A percentile compares a stretch with the other conserved stretches of the same genome.
Evolutionary conservation across 2,888 invertebrate species (phyloP).

Genomic region (Sarcophaga rosellei): DNA sequence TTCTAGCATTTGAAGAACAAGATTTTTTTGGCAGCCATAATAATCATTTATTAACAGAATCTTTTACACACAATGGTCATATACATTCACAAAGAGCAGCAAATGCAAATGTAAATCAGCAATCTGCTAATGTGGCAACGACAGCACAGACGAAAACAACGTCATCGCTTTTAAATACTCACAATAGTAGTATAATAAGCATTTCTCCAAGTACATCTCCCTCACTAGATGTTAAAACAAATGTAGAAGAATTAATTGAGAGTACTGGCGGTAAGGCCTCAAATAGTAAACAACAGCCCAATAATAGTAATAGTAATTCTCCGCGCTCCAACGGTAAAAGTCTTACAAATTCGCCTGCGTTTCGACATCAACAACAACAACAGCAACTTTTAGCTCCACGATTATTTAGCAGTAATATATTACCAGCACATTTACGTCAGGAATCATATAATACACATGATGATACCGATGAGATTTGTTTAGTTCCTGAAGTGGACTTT

Average conservation of each 20-base stretch:
- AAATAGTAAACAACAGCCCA: constrained; percentile 68
- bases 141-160: constrained; percentile 37
- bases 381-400: constrained; percentile 49
- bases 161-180: constrained; percentile 68
- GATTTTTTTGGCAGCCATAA: constrained; percentile 67
- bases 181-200: constrained; percentile 84
- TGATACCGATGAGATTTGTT: constrained; percentile 85
- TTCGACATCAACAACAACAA: constrained; percentile 44
- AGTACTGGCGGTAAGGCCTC: constrained; percentile 74
- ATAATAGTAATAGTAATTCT: constrained; percentile 70
- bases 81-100: constrained; percentile 34
- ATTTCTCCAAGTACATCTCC: constrained; percentile 78
- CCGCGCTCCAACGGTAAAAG: constrained; percentile 53
- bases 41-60: constrained; percentile 26
- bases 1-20: constrained; percentile 59
- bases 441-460: constrained; percentile 69
- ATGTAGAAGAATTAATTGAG: constrained; percentile 44
- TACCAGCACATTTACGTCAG: constrained; percentile 61
- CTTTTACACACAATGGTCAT: constrained; percentile 61
- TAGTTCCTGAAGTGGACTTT: constrained; percentile 92
- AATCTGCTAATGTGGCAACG: constrained; percentile 34
- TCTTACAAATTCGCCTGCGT: constrained; percentile 58
- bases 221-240: constrained; percentile 38
- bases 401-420: constrained; percentile 59
- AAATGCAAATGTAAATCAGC: constrained; percentile 47